A percentile compares a stretch with the other conserved stretches of the same genome.
phyloP scores from a whole-genome alignment of 1,140 invertebrate species.

The Drosophila repletoides region DNA sequence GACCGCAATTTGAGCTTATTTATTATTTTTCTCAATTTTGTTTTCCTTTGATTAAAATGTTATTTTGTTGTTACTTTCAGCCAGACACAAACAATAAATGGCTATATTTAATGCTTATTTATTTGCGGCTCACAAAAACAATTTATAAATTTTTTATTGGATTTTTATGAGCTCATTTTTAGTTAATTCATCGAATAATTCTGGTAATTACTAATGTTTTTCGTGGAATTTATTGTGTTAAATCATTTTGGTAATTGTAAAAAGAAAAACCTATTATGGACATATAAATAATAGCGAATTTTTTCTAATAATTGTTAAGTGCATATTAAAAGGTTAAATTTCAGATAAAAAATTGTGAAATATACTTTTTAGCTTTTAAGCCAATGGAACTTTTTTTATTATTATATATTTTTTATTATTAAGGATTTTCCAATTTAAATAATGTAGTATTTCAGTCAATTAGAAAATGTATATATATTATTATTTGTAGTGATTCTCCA shows the following conservation, averaged over 20 bases:
- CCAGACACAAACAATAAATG: slow-evolving; percentile 10
- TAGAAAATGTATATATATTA: no score
- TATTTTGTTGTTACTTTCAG: slow-evolving; percentile 13
- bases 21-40: slow-evolving; percentile 17
- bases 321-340: background rate
- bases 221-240: no score
- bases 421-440: no score
- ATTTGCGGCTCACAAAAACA: background rate
- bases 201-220: no score
- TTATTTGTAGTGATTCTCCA: no score
- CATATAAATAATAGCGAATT: no score
- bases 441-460: no score
- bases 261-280: no score
- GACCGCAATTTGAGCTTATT: slow-evolving; percentile 12
- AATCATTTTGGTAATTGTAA: no score
- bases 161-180: slow-evolving; percentile 3
- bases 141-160: slow-evolving; percentile 17
- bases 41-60: slow-evolving; percentile 11
- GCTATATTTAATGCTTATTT: background rate
- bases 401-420: slow-evolving; percentile 11
- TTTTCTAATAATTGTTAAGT: slow-evolving; percentile 4
- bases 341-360: background rate
- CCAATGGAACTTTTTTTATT: background rate
- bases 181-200: background rate
- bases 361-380: no score